Evolutionary conservation across 2,797 vertebrate species (phyloP).

Genomic region (Falco biarmicus): DNA sequence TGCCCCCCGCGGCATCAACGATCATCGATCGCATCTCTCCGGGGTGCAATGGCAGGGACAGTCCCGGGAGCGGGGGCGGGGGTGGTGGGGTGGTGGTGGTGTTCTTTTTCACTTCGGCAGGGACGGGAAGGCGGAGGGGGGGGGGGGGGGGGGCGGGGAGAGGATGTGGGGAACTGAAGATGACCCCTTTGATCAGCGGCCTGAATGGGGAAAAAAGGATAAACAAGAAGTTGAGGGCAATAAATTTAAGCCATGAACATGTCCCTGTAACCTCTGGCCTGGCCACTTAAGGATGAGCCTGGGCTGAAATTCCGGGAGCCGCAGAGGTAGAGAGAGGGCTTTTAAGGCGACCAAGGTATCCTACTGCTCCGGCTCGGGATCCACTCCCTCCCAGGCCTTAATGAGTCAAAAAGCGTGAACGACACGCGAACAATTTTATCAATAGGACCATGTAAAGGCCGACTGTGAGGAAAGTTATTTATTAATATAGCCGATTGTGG

Average conservation of each 20-base stretch:
- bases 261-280: conserved; percentile 89
- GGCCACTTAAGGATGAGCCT: conserved; percentile 79
- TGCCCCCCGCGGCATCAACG: neutral
- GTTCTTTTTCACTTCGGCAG: neutral
- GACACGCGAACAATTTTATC: conserved; percentile 97
- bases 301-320: conserved; percentile 73
- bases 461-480: conserved; percentile 94
- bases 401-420: conserved; percentile 90
- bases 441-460: conserved; percentile 92
- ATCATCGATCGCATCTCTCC: neutral
- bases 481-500: conserved; percentile 93
- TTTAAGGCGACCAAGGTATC: conserved; percentile 75
- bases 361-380: conserved; percentile 79
- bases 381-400: conserved; percentile 79
- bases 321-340: conserved; percentile 74
- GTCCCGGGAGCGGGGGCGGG: neutral
- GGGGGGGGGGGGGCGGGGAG: neutral
- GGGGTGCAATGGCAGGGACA: neutral
- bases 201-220: conserved; percentile 67
- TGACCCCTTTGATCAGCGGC: conserved; percentile 77
- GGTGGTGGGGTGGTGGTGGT: too few species aligned
- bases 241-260: conserved; percentile 87
- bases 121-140: neutral
- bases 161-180: conserved; percentile 63
- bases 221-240: conserved; percentile 84